These are phyloP conservation scores for Saguinus imperator DNA, from an alignment of 2,113 vertebrate species.

Conservation along the genomic window DNA sequence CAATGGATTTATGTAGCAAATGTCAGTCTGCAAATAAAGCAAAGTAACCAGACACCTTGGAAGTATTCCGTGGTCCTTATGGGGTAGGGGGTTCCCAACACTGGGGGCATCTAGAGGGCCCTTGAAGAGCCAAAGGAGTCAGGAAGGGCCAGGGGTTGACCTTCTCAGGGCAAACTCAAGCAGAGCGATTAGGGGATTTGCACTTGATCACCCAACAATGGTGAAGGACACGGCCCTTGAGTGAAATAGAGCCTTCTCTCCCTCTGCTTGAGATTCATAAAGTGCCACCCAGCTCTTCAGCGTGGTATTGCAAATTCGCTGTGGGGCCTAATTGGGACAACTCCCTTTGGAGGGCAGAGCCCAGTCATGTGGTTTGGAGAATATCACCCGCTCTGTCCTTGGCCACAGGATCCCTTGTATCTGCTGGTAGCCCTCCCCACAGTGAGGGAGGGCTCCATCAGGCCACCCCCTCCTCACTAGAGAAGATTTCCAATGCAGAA, in stretches of 20 bases:
- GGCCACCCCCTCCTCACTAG: neutral
- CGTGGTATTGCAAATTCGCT: neutral
- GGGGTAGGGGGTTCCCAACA: neutral
- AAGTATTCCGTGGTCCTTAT: neutral
- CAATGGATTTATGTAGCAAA: slow-evolving; percentile 40
- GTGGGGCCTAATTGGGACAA: neutral
- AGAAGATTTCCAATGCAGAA: neutral
- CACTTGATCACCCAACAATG: neutral
- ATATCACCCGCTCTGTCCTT: neutral
- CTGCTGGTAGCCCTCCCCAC: neutral
- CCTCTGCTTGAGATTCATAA: neutral
- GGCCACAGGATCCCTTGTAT: neutral
- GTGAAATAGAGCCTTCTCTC: neutral
- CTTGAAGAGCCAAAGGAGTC: neutral
- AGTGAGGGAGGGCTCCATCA: neutral
- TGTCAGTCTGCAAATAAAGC: slow-evolving; percentile 69
- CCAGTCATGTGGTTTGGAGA: neutral
- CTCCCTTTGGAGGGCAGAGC: neutral
- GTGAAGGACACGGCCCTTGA: neutral
- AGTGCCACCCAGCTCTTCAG: neutral
- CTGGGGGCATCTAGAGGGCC: neutral
- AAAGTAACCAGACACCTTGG: neutral
- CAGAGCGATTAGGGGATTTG: neutral
- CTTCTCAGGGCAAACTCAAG: neutral
- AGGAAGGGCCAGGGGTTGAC: neutral